Evolutionary conservation across 1,140 invertebrate genomes (phyloP), one percentile per base, ranked within the genome.

Genomic region (Teleogryllus occipitalis): DNA sequence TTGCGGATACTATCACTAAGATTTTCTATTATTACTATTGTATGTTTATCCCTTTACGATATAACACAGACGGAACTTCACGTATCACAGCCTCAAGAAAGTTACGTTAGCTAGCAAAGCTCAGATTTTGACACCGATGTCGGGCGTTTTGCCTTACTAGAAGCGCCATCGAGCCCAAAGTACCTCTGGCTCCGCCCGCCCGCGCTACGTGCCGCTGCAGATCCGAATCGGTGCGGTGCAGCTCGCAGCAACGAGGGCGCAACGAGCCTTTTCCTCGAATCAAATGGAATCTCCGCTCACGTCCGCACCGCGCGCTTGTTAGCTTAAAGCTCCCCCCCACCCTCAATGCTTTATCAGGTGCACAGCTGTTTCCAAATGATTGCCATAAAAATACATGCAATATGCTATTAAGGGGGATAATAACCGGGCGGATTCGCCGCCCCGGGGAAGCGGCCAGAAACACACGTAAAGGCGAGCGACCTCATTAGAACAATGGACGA

Each of bases 391-490:
- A 65, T 65, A 10, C 54, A 18, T 65, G 54, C 54, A 18, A 65
- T 65, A 18, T 65, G 54, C 54, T 65, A 65, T 65, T 65, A 65
- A 65, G 54, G 54, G 54, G 54, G 54, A 65, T 65, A 65, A 65
- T 65, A 65, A 65, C 54, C 54, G 54, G 18, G 54, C 10, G 54
- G 54, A 65, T 65, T 65, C 54, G 54, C 54, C 54, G 54, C 54
- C 54, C 54, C 7, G 10, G 54, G 54, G 54, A 18, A 18, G 54
- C 54, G 54, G 54, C 54, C 54, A 18, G 54, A 65, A 65, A 65
- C 54, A 65, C 54, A 65, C 54, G 54, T 65, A 65, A 18, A 65
- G 54, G 54, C 54, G 54, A 65, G 10, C 54, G 54, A 65, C 54
- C 54, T 65, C 54, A 65, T 65, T 65, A 65, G 54, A 65, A 65